Percentiles rank a stretch among this genome's conserved stretches.
These are phyloP conservation scores for Lacanobia oleracea DNA, from an alignment of 2,888 invertebrate genomes.

Conservation along the genomic window DNA sequence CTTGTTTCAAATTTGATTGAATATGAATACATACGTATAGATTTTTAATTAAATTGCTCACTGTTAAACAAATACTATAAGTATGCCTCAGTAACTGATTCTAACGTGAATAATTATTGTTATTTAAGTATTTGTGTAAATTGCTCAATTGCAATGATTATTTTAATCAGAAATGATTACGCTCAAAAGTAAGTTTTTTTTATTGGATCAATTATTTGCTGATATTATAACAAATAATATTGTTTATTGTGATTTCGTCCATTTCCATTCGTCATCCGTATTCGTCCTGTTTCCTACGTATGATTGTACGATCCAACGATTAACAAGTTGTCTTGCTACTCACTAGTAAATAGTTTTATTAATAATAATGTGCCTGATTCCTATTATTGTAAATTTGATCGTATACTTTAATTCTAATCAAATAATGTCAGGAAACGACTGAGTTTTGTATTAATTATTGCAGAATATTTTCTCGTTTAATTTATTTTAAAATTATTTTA, in stretches of 20 bases:
- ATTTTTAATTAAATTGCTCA: constrained; percentile 77
- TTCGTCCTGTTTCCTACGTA: constrained; percentile 64
- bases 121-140: constrained; percentile 75
- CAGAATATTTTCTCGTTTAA: constrained; percentile 88
- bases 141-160: constrained; percentile 87
- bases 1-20: constrained; percentile 71
- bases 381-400: constrained; percentile 89
- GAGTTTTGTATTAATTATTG: constrained; percentile 90
- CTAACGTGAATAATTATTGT: constrained; percentile 74
- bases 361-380: constrained; percentile 89
- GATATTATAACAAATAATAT: constrained; percentile 72
- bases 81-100: constrained; percentile 80
- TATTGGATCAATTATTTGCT: constrained; percentile 81
- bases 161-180: constrained; percentile 83
- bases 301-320: constrained; percentile 70
- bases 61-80: constrained; percentile 76
- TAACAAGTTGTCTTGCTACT: constrained; percentile 77
- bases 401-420: constrained; percentile 88
- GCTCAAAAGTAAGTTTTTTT: constrained; percentile 87
- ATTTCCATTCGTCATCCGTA: constrained; percentile 68
- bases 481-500: constrained; percentile 89
- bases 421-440: constrained; percentile 89
- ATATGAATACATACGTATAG: constrained; percentile 73
- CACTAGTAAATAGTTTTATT: constrained; percentile 81
- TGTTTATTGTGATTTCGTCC: constrained; percentile 83